Evolutionary conservation across 2,797 vertebrate species (phyloP).

Genomic region (Chloroceryle inda): DNA sequence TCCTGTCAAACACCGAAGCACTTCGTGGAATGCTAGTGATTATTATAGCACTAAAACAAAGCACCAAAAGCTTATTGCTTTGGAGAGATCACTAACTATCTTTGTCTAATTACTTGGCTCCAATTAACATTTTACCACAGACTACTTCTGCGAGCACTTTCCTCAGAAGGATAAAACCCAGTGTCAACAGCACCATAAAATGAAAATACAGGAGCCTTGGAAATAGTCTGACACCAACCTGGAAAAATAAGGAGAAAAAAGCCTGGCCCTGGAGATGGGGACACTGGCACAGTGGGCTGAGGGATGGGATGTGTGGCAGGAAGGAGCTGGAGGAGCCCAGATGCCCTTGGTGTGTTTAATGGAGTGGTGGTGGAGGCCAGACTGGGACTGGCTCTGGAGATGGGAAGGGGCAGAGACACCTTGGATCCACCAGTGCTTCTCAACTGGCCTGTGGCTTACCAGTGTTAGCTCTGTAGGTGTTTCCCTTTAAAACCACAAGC

Average conservation of each 20-base stretch:
- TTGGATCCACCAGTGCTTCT: background rate
- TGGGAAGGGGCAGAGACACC: background rate
- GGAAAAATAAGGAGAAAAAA: background rate
- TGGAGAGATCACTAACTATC: slow-evolving; percentile 68
- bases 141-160: slow-evolving; percentile 35
- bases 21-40: slow-evolving; percentile 46
- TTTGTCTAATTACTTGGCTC: slow-evolving; percentile 75
- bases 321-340: background rate
- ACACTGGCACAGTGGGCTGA: background rate
- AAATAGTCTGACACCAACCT: background rate
- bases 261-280: background rate
- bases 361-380: fast-evolving
- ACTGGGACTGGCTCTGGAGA: background rate
- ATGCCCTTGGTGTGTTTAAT: background rate
- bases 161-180: background rate
- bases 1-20: background rate
- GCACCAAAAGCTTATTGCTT: slow-evolving; percentile 60
- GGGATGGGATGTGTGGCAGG: background rate
- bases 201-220: background rate
- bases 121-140: slow-evolving; percentile 71
- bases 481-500: background rate
- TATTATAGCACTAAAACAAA: slow-evolving; percentile 60
- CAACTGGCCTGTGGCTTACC: fast-evolving
- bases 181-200: background rate
- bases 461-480: fast-evolving